Evolutionary conservation across 30 jellyfish, hydroid and myxozoan genomes (phyloP).

Genomic region (Hydra vulgaris): DNA sequence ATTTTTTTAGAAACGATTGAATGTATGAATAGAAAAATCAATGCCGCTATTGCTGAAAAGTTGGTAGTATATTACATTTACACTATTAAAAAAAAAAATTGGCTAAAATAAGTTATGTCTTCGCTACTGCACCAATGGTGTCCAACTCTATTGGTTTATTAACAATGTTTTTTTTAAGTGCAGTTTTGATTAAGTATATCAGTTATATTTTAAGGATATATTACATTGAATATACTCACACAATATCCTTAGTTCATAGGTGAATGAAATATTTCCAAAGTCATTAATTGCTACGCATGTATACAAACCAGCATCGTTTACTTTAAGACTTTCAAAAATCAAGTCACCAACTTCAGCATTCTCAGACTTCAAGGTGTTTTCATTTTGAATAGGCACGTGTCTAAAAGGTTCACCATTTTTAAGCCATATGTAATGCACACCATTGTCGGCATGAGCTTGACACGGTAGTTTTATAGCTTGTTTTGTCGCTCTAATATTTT

Average conservation of each 20-base stretch:
- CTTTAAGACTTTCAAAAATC: conserved; percentile 6
- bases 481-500: conserved; percentile 36
- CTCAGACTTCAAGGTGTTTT: not conserved
- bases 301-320: conserved; percentile 55
- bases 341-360: conserved; percentile 20
- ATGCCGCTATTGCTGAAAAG: too few relatives aligned
- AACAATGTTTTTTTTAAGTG: too few relatives aligned
- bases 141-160: too few relatives aligned
- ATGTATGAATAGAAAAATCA: too few relatives aligned
- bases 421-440: conserved; percentile 56
- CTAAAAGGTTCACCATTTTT: conserved; percentile 55
- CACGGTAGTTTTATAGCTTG: conserved; percentile 50
- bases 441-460: conserved; percentile 47
- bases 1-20: too few relatives aligned
- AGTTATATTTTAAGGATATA: too few relatives aligned
- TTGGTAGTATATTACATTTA: too few relatives aligned
- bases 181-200: too few relatives aligned
- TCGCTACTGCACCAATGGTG: too few relatives aligned
- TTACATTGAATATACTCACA: too few relatives aligned
- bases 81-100: too few relatives aligned
- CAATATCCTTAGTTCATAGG: conserved; percentile 44
- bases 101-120: too few relatives aligned
- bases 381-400: conserved; percentile 10
- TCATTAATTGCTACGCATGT: conserved; percentile 80
- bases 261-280: conserved; percentile 79